Percentiles rank a stretch among this genome's conserved stretches.
Conservation (phyloP, 2,797 vertebrate species). For the Falco peregrinus region DNA sequence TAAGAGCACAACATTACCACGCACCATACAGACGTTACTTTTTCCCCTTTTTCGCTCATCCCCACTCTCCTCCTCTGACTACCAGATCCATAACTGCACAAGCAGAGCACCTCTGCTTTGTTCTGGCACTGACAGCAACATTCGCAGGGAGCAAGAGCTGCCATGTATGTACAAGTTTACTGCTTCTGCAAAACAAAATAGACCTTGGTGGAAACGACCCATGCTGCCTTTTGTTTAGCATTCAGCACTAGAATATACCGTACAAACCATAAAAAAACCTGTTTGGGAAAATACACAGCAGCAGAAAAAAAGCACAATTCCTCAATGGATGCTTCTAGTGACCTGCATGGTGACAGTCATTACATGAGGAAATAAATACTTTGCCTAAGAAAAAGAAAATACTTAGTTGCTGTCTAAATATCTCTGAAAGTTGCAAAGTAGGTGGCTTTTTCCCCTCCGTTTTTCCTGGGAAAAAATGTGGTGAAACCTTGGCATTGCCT, state of each 20-base stretch:
- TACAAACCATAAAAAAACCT: not conserved
- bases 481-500: not conserved
- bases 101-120: not conserved
- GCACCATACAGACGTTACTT: not conserved
- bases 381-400: not conserved
- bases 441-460: not conserved
- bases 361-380: not conserved
- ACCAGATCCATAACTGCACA: not conserved
- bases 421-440: not conserved
- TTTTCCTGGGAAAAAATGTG: not conserved
- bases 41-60: not conserved
- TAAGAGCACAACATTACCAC: not conserved
- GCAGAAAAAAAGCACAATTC: not conserved
- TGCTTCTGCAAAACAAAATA: not conserved
- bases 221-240: not conserved
- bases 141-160: not conserved
- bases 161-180: not conserved
- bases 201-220: not conserved
- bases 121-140: rapidly evolving
- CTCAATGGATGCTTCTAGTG: not conserved
- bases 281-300: not conserved
- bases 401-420: not conserved
- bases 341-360: not conserved
- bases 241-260: not conserved
- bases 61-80: not conserved